Conservation (phyloP, 2,113 vertebrate genomes). For the Corvus cornix region DNA sequence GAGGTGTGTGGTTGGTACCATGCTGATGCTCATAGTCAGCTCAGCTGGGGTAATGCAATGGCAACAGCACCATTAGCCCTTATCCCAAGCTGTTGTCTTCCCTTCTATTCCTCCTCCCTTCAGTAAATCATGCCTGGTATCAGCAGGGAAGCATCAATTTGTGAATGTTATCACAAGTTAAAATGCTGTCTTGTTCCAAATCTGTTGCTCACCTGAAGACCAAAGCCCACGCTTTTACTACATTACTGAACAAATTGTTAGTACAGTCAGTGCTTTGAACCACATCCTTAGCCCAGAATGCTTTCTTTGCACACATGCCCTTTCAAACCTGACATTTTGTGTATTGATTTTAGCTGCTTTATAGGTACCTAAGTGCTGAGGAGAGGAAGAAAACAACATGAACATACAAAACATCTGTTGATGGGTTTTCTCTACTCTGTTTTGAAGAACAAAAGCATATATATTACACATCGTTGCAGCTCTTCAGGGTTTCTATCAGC, state of each 20-base stretch:
- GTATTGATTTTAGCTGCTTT: slow-evolving; percentile 7
- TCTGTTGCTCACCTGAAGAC: neutral
- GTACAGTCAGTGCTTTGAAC: neutral
- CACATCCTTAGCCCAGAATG: neutral
- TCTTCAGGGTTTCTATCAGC: neutral
- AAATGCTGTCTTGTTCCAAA: neutral
- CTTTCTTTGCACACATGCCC: neutral
- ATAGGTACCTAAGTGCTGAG: neutral
- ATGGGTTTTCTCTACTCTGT: neutral
- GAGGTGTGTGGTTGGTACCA: neutral
- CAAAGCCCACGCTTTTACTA: neutral
- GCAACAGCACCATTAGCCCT: neutral
- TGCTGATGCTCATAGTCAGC: neutral
- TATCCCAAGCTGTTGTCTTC: neutral
- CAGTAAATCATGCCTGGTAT: neutral
- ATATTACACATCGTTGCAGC: neutral
- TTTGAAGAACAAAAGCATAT: neutral
- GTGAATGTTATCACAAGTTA: neutral
- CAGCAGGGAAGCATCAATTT: neutral
- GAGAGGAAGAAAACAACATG: neutral
- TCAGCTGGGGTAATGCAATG: neutral
- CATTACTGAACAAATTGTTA: neutral
- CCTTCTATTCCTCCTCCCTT: neutral
- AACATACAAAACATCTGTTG: neutral
- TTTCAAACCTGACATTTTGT: slow-evolving; percentile 27